Evolutionary conservation across 2,888 invertebrate genomes (phyloP).

Genomic region (Ganaspis brasiliensis): DNA sequence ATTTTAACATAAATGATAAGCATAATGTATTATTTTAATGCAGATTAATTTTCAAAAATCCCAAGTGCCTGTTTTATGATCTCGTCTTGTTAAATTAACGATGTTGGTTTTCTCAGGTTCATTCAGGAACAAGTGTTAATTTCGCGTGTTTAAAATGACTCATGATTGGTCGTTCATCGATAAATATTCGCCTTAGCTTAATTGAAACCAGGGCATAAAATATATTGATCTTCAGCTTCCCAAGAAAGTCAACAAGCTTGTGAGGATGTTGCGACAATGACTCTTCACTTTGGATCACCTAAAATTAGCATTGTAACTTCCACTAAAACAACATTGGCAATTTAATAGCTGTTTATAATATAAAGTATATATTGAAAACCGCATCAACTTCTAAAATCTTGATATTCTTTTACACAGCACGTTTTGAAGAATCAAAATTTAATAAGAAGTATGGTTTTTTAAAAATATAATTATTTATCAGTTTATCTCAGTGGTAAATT

Average conservation of each 20-base stretch:
- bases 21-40: too few species aligned
- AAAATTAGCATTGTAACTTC: slow-evolving; percentile 71
- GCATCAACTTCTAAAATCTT: too few species aligned
- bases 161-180: slow-evolving; percentile 33
- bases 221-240: neutral
- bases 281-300: slow-evolving; percentile 57
- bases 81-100: neutral
- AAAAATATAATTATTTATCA: too few species aligned
- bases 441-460: too few species aligned
- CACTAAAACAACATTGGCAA: slow-evolving; percentile 68
- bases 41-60: neutral
- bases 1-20: too few species aligned
- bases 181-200: slow-evolving; percentile 36
- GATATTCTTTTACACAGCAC: too few species aligned
- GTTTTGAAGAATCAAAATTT: too few species aligned
- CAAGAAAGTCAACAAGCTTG: neutral
- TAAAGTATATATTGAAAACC: too few species aligned
- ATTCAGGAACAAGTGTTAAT: neutral
- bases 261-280: slow-evolving; percentile 17
- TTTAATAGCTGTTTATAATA: slow-evolving; percentile 73
- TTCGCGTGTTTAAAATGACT: neutral
- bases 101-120: slow-evolving; percentile 22
- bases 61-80: neutral
- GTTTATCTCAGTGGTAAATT: too few species aligned
- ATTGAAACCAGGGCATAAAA: slow-evolving; percentile 31